Percentiles rank a stretch among this genome's conserved stretches.
Conservation (phyloP, 2,797 vertebrate species). For the Semotilus atromaculatus region DNA sequence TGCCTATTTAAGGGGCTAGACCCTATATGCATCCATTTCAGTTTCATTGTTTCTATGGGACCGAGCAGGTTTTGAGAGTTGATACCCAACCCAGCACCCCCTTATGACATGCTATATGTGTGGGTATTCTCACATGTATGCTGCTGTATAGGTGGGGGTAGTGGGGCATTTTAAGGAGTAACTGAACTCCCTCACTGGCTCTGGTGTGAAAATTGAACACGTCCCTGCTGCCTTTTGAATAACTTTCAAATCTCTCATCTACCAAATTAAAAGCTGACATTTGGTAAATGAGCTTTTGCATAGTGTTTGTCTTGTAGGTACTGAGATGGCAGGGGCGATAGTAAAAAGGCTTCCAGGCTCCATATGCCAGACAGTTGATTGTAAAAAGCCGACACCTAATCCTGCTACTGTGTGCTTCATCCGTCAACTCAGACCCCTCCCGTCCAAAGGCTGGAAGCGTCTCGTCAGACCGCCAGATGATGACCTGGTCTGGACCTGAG, state of each 20-base stretch:
- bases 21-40: slow-evolving; percentile 70
- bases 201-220: slow-evolving; percentile 75
- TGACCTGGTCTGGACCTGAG: slow-evolving; percentile 71
- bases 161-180: slow-evolving; percentile 68
- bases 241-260: slow-evolving; percentile 62
- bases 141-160: slow-evolving; percentile 70
- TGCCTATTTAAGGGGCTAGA: slow-evolving; percentile 69
- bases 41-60: slow-evolving; percentile 81
- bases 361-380: slow-evolving; percentile 71
- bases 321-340: slow-evolving; percentile 21
- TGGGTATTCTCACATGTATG: slow-evolving; percentile 78
- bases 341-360: slow-evolving; percentile 52
- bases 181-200: slow-evolving; percentile 79
- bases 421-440: slow-evolving; percentile 68
- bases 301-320: slow-evolving; percentile 68
- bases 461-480: slow-evolving; percentile 64
- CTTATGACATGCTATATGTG: slow-evolving; percentile 72
- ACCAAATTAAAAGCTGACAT: slow-evolving; percentile 77
- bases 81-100: slow-evolving; percentile 64
- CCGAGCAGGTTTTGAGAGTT: slow-evolving; percentile 77
- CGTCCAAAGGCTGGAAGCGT: slow-evolving; percentile 62
- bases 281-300: slow-evolving; percentile 73
- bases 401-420: slow-evolving; percentile 68
- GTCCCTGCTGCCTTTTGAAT: slow-evolving; percentile 53
- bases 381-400: slow-evolving; percentile 71